Conservation (phyloP, 2,888 invertebrate species). For the Cactoblastis cactorum region DNA sequence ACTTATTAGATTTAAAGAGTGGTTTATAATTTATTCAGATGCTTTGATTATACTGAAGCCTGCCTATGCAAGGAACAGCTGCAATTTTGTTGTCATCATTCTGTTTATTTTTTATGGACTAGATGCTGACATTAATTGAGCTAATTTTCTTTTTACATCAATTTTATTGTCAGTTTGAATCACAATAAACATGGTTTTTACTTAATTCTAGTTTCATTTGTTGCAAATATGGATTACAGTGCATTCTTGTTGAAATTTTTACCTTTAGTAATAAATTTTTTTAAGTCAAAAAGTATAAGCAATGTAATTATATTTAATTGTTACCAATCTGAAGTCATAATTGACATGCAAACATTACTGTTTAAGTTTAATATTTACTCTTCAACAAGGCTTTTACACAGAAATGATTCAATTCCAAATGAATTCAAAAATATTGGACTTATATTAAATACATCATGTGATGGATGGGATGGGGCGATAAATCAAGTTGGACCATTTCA, state of each 20-base stretch:
- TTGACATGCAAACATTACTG: constrained; percentile 39
- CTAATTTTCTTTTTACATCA: constrained; percentile 27
- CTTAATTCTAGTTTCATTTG: constrained; percentile 16
- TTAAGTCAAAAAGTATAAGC: constrained; percentile 48
- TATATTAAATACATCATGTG: constrained; percentile 46
- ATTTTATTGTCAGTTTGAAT: constrained; percentile 43
- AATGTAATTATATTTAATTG: constrained; percentile 48
- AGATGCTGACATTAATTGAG: constrained; percentile 48
- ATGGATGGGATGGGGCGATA: constrained; percentile 41
- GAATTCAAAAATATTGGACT: constrained; percentile 40
- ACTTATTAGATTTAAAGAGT: constrained; percentile 28
- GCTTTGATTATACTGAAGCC: constrained; percentile 13
- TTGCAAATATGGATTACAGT: constrained; percentile 25
- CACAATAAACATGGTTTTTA: constrained; percentile 23
- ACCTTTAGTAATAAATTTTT: constrained; percentile 39
- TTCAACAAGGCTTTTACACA: constrained; percentile 21
- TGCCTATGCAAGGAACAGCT: constrained; percentile 16
- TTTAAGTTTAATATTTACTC: constrained; percentile 32
- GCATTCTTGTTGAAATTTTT: constrained; percentile 24
- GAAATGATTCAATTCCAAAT: constrained; percentile 20
- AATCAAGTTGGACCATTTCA: constrained; percentile 22
- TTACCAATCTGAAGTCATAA: constrained; percentile 24
- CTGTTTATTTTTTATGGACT: constrained; percentile 27
- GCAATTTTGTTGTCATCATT: constrained; percentile 18
- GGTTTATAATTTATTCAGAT: constrained; percentile 31